Conservation (phyloP, 2,888 invertebrate genomes). For the Temnothorax ravouxi region DNA sequence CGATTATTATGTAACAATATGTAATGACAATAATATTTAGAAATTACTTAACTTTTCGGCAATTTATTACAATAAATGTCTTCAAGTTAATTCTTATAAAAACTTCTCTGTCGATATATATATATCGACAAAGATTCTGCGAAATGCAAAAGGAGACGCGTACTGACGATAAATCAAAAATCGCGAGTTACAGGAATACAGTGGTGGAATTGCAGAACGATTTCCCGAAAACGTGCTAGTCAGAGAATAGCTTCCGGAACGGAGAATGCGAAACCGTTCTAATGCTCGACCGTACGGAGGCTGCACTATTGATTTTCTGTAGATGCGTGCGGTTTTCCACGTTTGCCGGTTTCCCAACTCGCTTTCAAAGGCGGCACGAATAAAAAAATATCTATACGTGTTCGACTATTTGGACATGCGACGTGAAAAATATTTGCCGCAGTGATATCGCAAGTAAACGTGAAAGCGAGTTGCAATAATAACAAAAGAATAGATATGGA, state of each 20-base stretch:
- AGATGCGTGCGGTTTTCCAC: conserved; percentile 77
- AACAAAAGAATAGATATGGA: neutral
- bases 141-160: neutral
- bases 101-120: neutral
- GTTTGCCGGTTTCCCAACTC: conserved; percentile 62
- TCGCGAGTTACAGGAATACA: conserved; percentile 16
- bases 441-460: neutral
- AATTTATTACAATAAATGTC: neutral
- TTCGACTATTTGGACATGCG: conserved; percentile 19
- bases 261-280: conserved; percentile 62
- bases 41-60: neutral
- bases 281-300: conserved; percentile 65
- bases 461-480: neutral
- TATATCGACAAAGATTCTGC: neutral
- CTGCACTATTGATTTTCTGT: conserved; percentile 76
- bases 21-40: neutral
- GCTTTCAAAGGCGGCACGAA: conserved; percentile 64
- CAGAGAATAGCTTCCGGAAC: conserved; percentile 56
- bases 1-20: neutral
- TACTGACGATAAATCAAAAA: conserved; percentile 35
- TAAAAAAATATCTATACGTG: conserved; percentile 28
- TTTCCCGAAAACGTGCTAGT: conserved; percentile 50
- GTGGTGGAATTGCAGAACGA: conserved; percentile 28
- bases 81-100: neutral
- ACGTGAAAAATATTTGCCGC: conserved; percentile 42